Base-by-base conservation (phyloP, 2,888 invertebrate species). In the Blastobasis adustella region DNA sequence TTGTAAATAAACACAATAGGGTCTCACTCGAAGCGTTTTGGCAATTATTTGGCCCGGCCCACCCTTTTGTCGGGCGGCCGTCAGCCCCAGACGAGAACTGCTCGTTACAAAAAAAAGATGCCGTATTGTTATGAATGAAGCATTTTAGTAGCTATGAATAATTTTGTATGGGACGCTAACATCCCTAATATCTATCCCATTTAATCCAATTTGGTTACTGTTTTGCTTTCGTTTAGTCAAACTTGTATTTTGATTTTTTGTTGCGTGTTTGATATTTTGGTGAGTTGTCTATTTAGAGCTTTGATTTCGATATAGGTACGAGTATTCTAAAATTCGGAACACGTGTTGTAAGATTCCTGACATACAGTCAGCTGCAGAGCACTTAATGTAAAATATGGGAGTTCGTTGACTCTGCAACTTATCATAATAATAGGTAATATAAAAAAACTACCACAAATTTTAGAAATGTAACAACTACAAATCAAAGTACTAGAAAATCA, bases 61-160 rank as follows among this genome's bases (percentile, higher is more conserved):
- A 88, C 85, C 86, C 84, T 84, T 85, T 88, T 88, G 87, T 87
- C 79, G 81, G 80, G 67, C 76, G 73, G 73, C 78, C 82, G 79
- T 81, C 84, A 80, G 70, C 83, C 84, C 84, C 87, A 82, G 23
- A 23, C 23, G 23, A 23, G 79, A 71, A 70, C 67, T 71, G 72
- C 72, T 72, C 62, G 59, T 41, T 39, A 56, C 9, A 58, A 64
- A 73, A 76, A 82, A 82, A 78, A 75, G 66, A 57, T 59, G 66
- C n/a, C 8, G 50, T 73, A 76, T 74, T 75, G 68, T 73, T 73
- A 71, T 82, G 84, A 83, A 85, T 81, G 73, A 67, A 84, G 71
- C 82, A 78, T 86, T 87, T 86, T 88, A 85, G 84, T 82, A 77
- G 81, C 83, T 76, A 86, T 88, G 85, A 88, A 88, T 88, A 86